A percentile compares a stretch with the other conserved stretches of the same genome.
Evolutionary conservation across 2,888 invertebrate genomes (phyloP).

Genomic region (Phalera bucephala): DNA sequence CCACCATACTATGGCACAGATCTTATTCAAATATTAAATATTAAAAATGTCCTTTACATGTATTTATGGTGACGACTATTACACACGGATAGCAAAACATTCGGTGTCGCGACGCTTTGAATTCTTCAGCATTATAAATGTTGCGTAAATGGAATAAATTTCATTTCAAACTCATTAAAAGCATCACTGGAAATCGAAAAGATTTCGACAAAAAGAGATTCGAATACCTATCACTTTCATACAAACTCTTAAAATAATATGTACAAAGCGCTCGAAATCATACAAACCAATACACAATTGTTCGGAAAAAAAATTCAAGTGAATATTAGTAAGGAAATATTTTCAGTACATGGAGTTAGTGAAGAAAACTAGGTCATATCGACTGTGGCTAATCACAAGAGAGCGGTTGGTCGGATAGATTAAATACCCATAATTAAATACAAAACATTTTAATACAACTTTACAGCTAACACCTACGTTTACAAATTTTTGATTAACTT

Average conservation of each 20-base stretch:
- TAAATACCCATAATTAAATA: conserved; percentile 80
- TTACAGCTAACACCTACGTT: conserved; percentile 81
- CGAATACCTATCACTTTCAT: conserved; percentile 77
- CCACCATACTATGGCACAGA: conserved; percentile 80
- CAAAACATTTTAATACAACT: conserved; percentile 80
- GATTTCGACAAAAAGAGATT: conserved; percentile 72
- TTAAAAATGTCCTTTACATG: conserved; percentile 52
- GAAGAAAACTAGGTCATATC: conserved; percentile 62
- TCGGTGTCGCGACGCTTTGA: conserved; percentile 16
- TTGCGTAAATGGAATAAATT: conserved; percentile 27
- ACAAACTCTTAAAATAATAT: conserved; percentile 80
- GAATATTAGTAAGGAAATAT: conserved; percentile 50
- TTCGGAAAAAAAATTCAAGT: conserved; percentile 49
- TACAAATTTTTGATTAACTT: conserved; percentile 74
- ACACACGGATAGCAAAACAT: conserved; percentile 29
- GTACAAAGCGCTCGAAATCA: conserved; percentile 77
- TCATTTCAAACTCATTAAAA: conserved; percentile 33
- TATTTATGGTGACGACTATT: conserved; percentile 32
- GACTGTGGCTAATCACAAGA: conserved; percentile 74
- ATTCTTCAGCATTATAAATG: conserved; percentile 17
- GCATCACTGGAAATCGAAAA: conserved; percentile 47
- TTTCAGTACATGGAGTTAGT: conserved; percentile 56
- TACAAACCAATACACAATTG: conserved; percentile 65
- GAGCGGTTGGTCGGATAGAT: conserved; percentile 77
- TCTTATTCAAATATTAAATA: conserved; percentile 59